Evolutionary conservation across 2,888 invertebrate genomes (phyloP).

Genomic region (Drosophila lutescens): DNA sequence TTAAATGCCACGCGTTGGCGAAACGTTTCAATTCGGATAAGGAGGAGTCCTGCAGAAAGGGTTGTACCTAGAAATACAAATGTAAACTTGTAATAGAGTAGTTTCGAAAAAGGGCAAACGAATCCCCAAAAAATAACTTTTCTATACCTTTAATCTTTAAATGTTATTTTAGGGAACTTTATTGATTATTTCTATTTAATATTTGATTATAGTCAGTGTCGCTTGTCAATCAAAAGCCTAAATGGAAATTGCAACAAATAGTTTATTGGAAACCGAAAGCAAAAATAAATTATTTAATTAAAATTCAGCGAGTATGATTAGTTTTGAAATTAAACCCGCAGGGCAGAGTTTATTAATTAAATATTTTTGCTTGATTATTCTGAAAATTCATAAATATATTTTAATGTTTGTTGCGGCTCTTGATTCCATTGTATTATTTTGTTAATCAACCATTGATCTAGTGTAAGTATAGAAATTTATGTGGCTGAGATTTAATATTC

Average conservation of each 20-base stretch:
- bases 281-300: not conserved
- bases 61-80: too few species aligned
- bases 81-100: too few species aligned
- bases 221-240: not conserved
- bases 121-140: too few species aligned
- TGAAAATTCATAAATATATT: not conserved
- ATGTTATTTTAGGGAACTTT: too few species aligned
- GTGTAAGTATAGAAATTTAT: not conserved
- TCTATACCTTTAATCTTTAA: too few species aligned
- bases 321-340: not conserved
- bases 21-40: constrained; percentile 72
- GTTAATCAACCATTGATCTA: not conserved
- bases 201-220: too few species aligned
- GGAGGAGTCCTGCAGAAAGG: too few species aligned
- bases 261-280: not conserved
- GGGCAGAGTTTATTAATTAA: not conserved
- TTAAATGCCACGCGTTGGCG: constrained; percentile 64
- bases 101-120: too few species aligned
- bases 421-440: not conserved
- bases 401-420: not conserved
- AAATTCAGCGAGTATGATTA: too few species aligned
- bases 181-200: too few species aligned
- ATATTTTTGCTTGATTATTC: not conserved
- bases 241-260: not conserved
- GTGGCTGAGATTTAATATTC: not conserved